phyloP scores from a whole-genome alignment of 2,888 invertebrate species.

The Autographa pulchrina region DNA sequence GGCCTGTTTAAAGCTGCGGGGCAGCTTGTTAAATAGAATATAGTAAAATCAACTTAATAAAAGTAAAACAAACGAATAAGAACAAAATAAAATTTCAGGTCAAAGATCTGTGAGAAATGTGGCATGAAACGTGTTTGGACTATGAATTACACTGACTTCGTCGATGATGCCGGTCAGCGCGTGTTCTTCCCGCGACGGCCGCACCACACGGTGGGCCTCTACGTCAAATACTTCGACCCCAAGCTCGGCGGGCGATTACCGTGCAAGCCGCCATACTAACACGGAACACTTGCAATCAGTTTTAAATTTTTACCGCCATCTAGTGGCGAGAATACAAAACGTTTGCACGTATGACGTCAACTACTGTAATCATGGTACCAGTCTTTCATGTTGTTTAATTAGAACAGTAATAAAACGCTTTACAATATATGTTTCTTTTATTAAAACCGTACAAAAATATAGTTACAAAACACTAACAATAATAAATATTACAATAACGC shows the following conservation, averaged over 20 bases:
- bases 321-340: not conserved
- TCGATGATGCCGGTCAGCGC: constrained; percentile 81
- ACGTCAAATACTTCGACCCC: constrained; percentile 73
- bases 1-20: too few species aligned
- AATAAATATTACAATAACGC: constrained; percentile 46
- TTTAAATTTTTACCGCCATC: constrained; percentile 1
- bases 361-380: constrained; percentile 9
- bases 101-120: constrained; percentile 83
- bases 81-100: constrained; percentile 65
- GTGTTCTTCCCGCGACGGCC: constrained; percentile 87
- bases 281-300: not conserved
- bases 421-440: constrained; percentile 56
- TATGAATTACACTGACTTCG: constrained; percentile 86
- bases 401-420: constrained; percentile 43
- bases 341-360: not conserved
- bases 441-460: constrained; percentile 49
- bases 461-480: constrained; percentile 39
- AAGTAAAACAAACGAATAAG: not conserved
- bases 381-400: constrained; percentile 14
- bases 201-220: constrained; percentile 81
- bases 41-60: not conserved
- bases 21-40: too few species aligned
- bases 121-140: constrained; percentile 85
- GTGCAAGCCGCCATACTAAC: constrained; percentile 65
- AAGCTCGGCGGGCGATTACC: constrained; percentile 49